A percentile compares a stretch with the other conserved stretches of the same genome.
These are phyloP conservation scores for Trypoxylon attenuatum DNA, from an alignment of 2,888 invertebrate species.

Conservation along the genomic window DNA sequence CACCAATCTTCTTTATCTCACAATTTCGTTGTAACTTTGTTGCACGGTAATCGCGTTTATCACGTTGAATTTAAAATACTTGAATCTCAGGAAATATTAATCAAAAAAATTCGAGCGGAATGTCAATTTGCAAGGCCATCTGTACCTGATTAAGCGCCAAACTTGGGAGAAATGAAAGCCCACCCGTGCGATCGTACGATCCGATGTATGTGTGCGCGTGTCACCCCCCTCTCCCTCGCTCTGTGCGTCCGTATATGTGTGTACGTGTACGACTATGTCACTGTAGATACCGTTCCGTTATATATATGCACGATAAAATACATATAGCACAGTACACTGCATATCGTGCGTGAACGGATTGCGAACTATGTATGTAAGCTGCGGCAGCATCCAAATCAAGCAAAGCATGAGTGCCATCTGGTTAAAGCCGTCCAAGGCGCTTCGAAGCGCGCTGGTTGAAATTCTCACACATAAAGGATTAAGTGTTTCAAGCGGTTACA, in stretches of 20 bases:
- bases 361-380: constrained; percentile 14
- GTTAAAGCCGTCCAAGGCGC: neutral
- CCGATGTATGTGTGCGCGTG: neutral
- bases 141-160: constrained; percentile 45
- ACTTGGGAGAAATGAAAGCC: constrained; percentile 48
- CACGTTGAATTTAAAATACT: constrained; percentile 35
- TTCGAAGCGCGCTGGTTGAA: constrained; percentile 23
- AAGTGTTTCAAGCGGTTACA: constrained; percentile 10
- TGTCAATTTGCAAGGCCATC: constrained; percentile 47
- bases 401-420: constrained; percentile 23
- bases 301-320: constrained; percentile 11
- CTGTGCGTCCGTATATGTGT: too few relatives aligned
- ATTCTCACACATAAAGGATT: neutral
- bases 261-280: constrained; percentile 1
- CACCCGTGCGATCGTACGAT: constrained; percentile 18
- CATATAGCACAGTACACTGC: constrained; percentile 7
- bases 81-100: constrained; percentile 4
- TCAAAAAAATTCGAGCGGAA: constrained; percentile 23
- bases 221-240: neutral
- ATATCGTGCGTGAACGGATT: constrained; percentile 25
- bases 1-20: constrained; percentile 9
- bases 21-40: constrained; percentile 2
- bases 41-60: constrained; percentile 5
- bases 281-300: neutral
- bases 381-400: constrained; percentile 6